These are phyloP conservation scores for Morpho deidamia DNA, from an alignment of 2,888 invertebrate species.

Conservation along the genomic window DNA sequence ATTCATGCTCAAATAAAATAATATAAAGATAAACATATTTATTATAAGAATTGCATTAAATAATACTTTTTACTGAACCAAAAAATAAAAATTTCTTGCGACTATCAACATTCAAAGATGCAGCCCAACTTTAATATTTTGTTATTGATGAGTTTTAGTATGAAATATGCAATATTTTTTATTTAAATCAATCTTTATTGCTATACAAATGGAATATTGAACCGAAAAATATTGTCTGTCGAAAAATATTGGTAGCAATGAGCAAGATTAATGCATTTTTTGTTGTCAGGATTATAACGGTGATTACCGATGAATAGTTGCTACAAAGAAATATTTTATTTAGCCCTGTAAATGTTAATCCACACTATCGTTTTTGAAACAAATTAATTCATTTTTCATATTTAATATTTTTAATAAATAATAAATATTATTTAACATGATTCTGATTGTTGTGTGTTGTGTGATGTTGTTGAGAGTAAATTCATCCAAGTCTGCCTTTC, in stretches of 20 bases:
- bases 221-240: not conserved
- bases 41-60: too few species aligned
- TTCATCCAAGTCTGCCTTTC: too few species aligned
- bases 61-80: too few species aligned
- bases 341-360: not conserved
- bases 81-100: too few species aligned
- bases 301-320: conserved; percentile 4
- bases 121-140: too few species aligned
- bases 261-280: conserved; percentile 14
- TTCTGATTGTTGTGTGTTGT: too few species aligned
- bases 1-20: too few species aligned
- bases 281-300: conserved; percentile 4
- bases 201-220: not conserved
- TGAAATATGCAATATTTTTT: not conserved
- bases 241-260: conserved; percentile 8
- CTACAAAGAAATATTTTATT: not conserved
- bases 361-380: not conserved
- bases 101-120: too few species aligned
- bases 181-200: not conserved
- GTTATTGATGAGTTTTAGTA: not conserved
- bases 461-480: too few species aligned
- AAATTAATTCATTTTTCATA: not conserved
- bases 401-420: too few species aligned
- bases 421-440: too few species aligned
- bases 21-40: too few species aligned